A percentile compares a stretch with the other conserved stretches of the same genome.
Evolutionary conservation across 2,797 vertebrate species (phyloP).

Genomic region (Rhincodon typus): DNA sequence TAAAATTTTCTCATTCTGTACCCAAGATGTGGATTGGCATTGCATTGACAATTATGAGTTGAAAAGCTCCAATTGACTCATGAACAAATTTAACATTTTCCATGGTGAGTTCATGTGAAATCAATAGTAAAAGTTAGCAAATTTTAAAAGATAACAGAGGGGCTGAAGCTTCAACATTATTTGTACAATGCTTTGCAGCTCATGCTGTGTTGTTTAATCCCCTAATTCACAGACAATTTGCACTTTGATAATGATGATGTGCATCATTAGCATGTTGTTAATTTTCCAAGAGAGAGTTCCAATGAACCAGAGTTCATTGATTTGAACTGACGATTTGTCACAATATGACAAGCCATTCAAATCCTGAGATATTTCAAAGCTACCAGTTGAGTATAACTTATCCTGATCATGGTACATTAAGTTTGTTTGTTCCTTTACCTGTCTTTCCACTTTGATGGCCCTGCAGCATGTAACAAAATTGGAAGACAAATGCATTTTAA

Average conservation of each 20-base stretch:
- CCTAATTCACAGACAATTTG: neutral
- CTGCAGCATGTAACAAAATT: neutral
- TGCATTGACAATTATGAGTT: no score
- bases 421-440: neutral
- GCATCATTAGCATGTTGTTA: neutral
- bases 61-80: no score
- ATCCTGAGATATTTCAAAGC: neutral
- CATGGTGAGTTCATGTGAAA: neutral
- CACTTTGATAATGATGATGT: neutral
- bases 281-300: no score
- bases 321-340: neutral
- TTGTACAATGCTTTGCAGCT: neutral
- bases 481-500: neutral
- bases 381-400: neutral
- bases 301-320: no score
- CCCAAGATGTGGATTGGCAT: neutral
- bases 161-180: neutral
- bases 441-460: neutral
- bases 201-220: neutral
- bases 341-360: neutral
- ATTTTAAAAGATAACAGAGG: neutral
- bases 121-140: neutral
- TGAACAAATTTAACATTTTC: neutral
- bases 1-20: neutral
- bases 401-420: neutral